Evolutionary conservation across 2,888 invertebrate species (phyloP).

Genomic region (Caenorhabditis imperialis): DNA sequence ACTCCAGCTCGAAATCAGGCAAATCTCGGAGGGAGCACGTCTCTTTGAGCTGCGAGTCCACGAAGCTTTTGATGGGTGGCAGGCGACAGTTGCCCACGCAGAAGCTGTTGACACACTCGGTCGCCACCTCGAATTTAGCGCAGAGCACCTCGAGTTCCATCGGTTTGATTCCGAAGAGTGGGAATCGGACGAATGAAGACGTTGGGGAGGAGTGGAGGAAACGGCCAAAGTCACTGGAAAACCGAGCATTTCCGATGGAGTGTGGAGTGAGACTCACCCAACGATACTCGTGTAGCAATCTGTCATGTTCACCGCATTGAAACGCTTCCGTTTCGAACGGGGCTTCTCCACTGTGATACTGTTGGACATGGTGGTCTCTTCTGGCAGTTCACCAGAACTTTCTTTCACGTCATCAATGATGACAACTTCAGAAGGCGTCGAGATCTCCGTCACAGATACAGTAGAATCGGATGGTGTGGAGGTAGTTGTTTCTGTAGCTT

Average conservation of each 20-base stretch:
- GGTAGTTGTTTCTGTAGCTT: background rate
- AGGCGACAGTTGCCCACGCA: conserved; percentile 51
- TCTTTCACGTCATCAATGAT: conserved; percentile 8
- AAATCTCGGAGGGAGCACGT: conserved; percentile 22
- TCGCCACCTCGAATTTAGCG: conserved; percentile 38
- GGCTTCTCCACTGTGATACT: background rate
- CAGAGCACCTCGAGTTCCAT: conserved; percentile 53
- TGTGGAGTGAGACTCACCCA: too few relatives aligned
- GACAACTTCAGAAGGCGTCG: conserved; percentile 1
- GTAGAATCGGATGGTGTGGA: background rate
- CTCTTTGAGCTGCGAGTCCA: conserved; percentile 47
- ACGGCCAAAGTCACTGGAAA: conserved; percentile 51
- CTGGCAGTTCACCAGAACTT: conserved; percentile 17
- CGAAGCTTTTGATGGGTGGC: conserved; percentile 52
- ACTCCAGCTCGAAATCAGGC: conserved; percentile 37
- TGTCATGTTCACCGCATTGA: conserved; percentile 48
- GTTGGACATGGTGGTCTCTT: conserved; percentile 1
- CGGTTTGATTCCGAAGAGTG: conserved; percentile 48
- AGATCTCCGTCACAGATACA: background rate
- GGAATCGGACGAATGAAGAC: conserved; percentile 51
- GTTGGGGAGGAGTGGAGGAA: conserved; percentile 42
- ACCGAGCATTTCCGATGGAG: too few relatives aligned
- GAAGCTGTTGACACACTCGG: conserved; percentile 42
- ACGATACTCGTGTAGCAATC: conserved; percentile 51
- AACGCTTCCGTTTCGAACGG: conserved; percentile 15